phyloP scores from a whole-genome alignment of 2,888 invertebrate genomes.

The Hypselothyrea guttata region DNA sequence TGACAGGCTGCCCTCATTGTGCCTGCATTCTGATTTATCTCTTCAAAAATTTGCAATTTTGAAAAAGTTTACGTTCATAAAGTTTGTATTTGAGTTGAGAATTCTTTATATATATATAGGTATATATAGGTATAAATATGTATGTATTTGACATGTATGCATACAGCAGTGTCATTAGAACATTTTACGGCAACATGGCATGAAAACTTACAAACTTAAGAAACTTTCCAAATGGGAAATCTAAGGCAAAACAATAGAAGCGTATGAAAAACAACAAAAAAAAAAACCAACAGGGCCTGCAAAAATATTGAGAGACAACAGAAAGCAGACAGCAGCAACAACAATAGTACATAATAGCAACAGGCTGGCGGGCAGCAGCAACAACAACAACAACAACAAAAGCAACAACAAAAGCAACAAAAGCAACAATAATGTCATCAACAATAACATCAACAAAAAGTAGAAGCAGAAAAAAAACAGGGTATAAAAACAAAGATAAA shows the following conservation, averaged over 20 bases:
- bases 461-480: neutral
- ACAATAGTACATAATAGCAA: constrained; percentile 38
- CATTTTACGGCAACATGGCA: constrained; percentile 6
- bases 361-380: constrained; percentile 36
- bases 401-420: constrained; percentile 10
- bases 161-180: neutral
- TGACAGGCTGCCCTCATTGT: no score
- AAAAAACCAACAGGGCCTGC: constrained; percentile 40
- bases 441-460: constrained; percentile 18
- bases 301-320: constrained; percentile 49
- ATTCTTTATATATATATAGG: no score
- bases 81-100: no score
- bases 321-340: constrained; percentile 12
- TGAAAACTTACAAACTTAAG: constrained; percentile 8
- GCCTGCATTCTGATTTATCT: no score
- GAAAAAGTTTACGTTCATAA: no score
- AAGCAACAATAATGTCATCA: constrained; percentile 16
- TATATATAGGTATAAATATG: no score
- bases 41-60: no score
- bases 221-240: constrained; percentile 35
- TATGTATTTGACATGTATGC: no score
- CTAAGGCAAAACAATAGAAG: constrained; percentile 34
- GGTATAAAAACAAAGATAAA: constrained; percentile 44
- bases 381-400: constrained; percentile 20
- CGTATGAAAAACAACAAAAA: no score